phyloP scores from a whole-genome alignment of 2,797 vertebrate species.

The Natrix natrix region DNA sequence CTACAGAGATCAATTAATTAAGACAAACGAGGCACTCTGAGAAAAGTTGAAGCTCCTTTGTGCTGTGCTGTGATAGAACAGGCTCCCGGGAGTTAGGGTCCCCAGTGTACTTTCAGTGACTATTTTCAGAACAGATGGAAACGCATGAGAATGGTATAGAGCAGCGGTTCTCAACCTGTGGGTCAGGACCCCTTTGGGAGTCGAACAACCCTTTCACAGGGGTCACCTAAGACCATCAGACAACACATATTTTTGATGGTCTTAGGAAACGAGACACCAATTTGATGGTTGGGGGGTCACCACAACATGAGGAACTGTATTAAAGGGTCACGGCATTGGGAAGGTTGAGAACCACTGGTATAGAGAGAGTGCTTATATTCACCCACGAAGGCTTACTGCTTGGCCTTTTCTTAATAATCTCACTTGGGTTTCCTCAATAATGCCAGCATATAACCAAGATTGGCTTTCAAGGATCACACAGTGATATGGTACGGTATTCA shows the following conservation, averaged over 20 bases:
- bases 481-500: neutral
- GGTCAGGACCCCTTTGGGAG: no score
- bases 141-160: neutral
- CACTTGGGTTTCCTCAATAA: neutral
- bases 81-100: neutral
- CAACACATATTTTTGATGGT: no score
- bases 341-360: neutral
- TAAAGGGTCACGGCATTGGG: no score
- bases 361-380: neutral
- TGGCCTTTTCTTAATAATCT: neutral
- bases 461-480: neutral
- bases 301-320: no score
- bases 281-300: no score
- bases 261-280: no score
- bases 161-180: no score
- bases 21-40: neutral
- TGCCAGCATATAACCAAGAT: neutral
- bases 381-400: neutral
- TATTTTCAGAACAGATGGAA: neutral
- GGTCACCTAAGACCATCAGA: no score
- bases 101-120: neutral
- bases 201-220: no score
- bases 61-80: neutral
- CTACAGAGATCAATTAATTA: neutral
- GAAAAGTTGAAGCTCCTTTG: neutral